Percentiles rank a stretch among this genome's conserved stretches.
These are phyloP conservation scores for Pangasius sanitwongsei DNA, from an alignment of 2,797 vertebrate species.

Conservation along the genomic window DNA sequence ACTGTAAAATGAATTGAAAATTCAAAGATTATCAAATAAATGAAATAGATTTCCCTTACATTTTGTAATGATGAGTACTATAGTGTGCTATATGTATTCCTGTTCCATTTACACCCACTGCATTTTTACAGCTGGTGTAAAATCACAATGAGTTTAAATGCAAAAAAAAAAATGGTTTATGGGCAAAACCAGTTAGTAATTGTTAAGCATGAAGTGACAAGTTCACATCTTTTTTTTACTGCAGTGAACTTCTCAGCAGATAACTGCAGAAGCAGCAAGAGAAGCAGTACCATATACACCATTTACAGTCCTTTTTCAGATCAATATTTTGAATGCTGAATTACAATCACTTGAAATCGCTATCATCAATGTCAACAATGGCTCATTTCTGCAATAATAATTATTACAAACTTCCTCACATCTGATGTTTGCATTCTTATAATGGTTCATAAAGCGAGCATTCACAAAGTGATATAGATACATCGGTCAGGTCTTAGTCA, in stretches of 20 bases:
- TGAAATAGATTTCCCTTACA: neutral
- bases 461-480: neutral
- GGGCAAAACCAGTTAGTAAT: neutral
- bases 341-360: neutral
- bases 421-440: neutral
- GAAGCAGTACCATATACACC: neutral
- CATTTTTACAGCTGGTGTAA: neutral
- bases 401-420: neutral
- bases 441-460: neutral
- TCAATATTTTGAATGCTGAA: neutral
- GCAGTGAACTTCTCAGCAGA: neutral
- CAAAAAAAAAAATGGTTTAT: neutral
- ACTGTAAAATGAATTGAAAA: neutral
- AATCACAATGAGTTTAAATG: neutral
- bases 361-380: neutral
- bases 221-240: neutral
- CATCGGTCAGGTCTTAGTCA: neutral
- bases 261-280: neutral
- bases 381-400: neutral
- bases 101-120: neutral
- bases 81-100: neutral
- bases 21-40: neutral
- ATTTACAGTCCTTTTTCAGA: neutral
- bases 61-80: neutral
- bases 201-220: neutral